These are phyloP conservation scores for Pagrus major DNA, from an alignment of 2,113 vertebrate genomes.

Conservation along the genomic window DNA sequence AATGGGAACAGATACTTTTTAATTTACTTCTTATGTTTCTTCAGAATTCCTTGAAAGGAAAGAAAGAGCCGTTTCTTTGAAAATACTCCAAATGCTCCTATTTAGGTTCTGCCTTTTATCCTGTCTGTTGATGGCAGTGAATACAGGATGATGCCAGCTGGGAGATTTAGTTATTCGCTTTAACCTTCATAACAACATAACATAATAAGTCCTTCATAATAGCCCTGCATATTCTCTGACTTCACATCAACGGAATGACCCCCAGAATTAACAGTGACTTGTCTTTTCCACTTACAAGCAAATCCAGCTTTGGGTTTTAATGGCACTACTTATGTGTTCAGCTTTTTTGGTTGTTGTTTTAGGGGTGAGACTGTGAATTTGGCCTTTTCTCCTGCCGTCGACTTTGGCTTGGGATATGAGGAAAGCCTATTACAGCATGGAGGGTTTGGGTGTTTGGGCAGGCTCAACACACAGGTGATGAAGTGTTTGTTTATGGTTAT, in stretches of 20 bases:
- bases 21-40: conserved; percentile 45
- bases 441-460: conserved; percentile 75
- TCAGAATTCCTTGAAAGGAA: conserved; percentile 20
- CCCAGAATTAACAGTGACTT: conserved; percentile 66
- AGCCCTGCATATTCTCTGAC: conserved; percentile 56
- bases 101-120: conserved; percentile 40
- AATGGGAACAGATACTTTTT: conserved; percentile 40
- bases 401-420: conserved; percentile 67
- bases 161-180: conserved; percentile 56
- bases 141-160: conserved; percentile 18
- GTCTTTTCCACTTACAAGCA: conserved; percentile 74
- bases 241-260: conserved; percentile 64
- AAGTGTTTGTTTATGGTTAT: conserved; percentile 83
- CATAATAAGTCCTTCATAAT: conserved; percentile 65
- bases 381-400: conserved; percentile 54
- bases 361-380: conserved; percentile 66
- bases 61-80: conserved; percentile 45
- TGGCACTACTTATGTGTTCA: conserved; percentile 62
- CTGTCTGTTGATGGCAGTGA: conserved; percentile 28
- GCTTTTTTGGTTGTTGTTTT: conserved; percentile 74
- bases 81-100: conserved; percentile 14
- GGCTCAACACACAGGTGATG: conserved; percentile 76
- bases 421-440: conserved; percentile 74
- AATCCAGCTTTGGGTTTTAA: conserved; percentile 60
- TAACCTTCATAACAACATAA: conserved; percentile 57